Percentiles rank a stretch among this genome's conserved stretches.
Evolutionary conservation across 2,797 vertebrate species (phyloP).

Genomic region (Glossophaga mutica): DNA sequence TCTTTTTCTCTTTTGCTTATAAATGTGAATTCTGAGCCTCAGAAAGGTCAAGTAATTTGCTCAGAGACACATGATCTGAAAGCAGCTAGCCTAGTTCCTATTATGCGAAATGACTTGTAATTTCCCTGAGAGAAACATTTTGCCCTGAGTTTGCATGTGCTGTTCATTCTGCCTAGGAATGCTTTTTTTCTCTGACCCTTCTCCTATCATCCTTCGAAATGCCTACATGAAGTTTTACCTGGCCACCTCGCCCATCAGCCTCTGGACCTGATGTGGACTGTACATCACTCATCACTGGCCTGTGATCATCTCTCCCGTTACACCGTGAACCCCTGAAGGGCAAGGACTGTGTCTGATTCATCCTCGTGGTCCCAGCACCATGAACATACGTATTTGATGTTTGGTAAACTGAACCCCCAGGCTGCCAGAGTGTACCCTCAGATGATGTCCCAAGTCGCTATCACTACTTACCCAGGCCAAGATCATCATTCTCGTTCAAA

Average conservation of each 20-base stretch:
- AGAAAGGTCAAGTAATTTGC: background rate
- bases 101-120: background rate
- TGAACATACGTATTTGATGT: background rate
- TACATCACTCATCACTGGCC: background rate
- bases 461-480: background rate
- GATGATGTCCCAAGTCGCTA: background rate
- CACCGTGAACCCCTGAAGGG: background rate
- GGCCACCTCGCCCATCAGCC: background rate
- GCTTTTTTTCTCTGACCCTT: background rate
- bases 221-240: background rate
- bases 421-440: background rate
- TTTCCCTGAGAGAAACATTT: background rate
- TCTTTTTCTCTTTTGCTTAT: background rate
- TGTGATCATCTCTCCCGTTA: background rate
- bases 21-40: background rate
- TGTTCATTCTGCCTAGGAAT: background rate
- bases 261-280: background rate
- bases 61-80: background rate
- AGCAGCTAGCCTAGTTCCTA: background rate
- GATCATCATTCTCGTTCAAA: background rate
- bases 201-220: background rate
- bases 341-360: background rate
- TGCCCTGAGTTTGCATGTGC: background rate
- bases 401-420: background rate
- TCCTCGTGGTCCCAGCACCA: background rate